Evolutionary conservation across 2,113 vertebrate genomes (phyloP).

Genomic region (Microcebus jonahi): DNA sequence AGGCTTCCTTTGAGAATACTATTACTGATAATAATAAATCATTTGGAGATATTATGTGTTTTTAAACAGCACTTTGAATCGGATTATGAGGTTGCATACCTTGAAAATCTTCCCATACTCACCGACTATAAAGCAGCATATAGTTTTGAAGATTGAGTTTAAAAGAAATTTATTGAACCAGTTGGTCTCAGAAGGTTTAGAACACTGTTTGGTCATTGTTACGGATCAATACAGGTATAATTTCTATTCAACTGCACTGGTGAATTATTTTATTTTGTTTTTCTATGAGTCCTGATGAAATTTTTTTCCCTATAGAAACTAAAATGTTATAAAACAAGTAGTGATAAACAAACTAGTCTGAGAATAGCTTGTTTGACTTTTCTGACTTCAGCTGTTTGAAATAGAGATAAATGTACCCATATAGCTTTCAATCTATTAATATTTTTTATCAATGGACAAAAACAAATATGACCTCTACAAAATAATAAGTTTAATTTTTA

Average conservation of each 20-base stretch:
- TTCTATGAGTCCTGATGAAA: not conserved
- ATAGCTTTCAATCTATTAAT: not conserved
- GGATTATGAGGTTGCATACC: not conserved
- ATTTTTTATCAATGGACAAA: not conserved
- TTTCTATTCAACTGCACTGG: conserved; percentile 24
- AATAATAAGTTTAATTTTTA: not conserved
- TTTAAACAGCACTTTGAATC: not conserved
- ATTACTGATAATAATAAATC: not conserved
- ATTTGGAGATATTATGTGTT: not conserved
- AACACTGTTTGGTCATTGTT: not conserved
- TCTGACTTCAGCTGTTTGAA: not conserved
- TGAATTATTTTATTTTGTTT: conserved; percentile 39
- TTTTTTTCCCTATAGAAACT: conserved; percentile 43
- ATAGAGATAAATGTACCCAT: not conserved
- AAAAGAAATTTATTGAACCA: conserved; percentile 18
- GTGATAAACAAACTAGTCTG: not conserved
- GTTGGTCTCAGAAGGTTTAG: not conserved
- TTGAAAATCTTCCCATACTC: not conserved
- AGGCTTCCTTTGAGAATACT: not conserved
- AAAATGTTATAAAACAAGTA: not conserved
- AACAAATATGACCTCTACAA: not conserved
- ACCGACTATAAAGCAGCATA: not conserved
- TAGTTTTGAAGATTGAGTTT: not conserved
- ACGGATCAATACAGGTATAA: not conserved
- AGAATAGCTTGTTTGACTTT: not conserved